Evolutionary conservation across 2,797 vertebrate genomes (phyloP).

Genomic region (Cetoscarus ocellatus): DNA sequence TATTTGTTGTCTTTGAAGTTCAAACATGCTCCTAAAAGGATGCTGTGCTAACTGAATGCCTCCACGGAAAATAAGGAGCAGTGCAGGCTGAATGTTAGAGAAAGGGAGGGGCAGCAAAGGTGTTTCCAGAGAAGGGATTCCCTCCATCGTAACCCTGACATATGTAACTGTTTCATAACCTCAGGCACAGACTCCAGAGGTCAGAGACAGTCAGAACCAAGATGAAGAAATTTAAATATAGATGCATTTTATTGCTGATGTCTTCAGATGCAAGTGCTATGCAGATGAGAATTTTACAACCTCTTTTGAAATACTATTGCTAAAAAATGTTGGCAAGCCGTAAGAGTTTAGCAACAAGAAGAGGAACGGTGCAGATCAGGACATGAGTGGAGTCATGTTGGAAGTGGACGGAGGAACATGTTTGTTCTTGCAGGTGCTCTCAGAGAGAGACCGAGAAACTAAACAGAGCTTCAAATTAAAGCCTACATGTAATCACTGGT

Average conservation of each 20-base stretch:
- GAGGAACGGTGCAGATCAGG: constrained; percentile 32
- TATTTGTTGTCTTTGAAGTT: constrained; percentile 22
- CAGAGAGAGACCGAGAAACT: constrained; percentile 31
- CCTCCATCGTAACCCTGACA: constrained; percentile 36
- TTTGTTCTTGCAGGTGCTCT: constrained; percentile 40
- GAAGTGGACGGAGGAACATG: constrained; percentile 19
- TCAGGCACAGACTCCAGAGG: constrained; percentile 23
- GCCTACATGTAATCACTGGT: constrained; percentile 58
- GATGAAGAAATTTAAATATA: constrained; percentile 53
- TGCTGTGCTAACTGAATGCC: constrained; percentile 17
- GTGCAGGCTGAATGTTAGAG: constrained; percentile 6
- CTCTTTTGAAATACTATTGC: neutral
- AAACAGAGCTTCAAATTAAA: constrained; percentile 61
- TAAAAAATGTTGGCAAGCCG: constrained; percentile 3
- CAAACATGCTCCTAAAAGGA: constrained; percentile 19
- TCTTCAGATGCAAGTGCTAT: constrained; percentile 20
- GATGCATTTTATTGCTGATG: constrained; percentile 34
- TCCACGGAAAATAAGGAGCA: constrained; percentile 35
- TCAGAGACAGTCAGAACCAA: constrained; percentile 47
- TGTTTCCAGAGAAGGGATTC: constrained; percentile 46
- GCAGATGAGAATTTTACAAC: constrained; percentile 29
- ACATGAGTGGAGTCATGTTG: constrained; percentile 24
- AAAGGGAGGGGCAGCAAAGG: constrained; percentile 4
- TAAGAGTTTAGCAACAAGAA: neutral
- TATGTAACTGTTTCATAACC: constrained; percentile 35